These are phyloP conservation scores for Melinaea menophilus DNA, from an alignment of 2,888 invertebrate genomes.

Conservation along the genomic window DNA sequence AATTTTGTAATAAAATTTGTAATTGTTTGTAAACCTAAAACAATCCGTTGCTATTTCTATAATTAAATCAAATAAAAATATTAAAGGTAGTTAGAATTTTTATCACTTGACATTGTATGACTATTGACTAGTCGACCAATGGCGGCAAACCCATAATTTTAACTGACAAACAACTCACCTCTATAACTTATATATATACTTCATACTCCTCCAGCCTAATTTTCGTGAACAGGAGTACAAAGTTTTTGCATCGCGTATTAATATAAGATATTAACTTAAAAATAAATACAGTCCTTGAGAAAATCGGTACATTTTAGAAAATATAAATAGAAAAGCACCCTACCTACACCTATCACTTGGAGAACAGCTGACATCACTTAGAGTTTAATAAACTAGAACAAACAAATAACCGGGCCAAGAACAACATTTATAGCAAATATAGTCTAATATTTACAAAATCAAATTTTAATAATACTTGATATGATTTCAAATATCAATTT, in stretches of 20 bases:
- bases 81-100: too few relatives aligned
- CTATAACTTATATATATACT: too few relatives aligned
- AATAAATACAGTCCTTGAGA: background rate
- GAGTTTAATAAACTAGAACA: slow-evolving; percentile 1
- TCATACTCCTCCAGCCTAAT: too few relatives aligned
- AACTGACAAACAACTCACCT: too few relatives aligned
- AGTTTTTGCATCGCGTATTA: too few relatives aligned
- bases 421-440: background rate
- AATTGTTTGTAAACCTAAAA: background rate
- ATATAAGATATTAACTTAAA: too few relatives aligned
- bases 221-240: too few relatives aligned
- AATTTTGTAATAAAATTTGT: background rate
- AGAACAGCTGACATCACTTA: background rate
- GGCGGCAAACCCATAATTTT: too few relatives aligned
- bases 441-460: background rate
- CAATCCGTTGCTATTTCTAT: too few relatives aligned
- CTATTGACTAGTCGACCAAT: too few relatives aligned
- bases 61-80: too few relatives aligned
- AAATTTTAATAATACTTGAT: background rate
- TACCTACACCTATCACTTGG: background rate
- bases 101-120: too few relatives aligned
- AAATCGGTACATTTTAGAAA: background rate
- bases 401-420: slow-evolving; percentile 6
- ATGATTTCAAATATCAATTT: background rate
- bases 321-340: slow-evolving; percentile 2